Evolutionary conservation across 2,113 vertebrate species (phyloP), one percentile per base, ranked within the genome.

Genomic region (Prionailurus viverrinus): DNA sequence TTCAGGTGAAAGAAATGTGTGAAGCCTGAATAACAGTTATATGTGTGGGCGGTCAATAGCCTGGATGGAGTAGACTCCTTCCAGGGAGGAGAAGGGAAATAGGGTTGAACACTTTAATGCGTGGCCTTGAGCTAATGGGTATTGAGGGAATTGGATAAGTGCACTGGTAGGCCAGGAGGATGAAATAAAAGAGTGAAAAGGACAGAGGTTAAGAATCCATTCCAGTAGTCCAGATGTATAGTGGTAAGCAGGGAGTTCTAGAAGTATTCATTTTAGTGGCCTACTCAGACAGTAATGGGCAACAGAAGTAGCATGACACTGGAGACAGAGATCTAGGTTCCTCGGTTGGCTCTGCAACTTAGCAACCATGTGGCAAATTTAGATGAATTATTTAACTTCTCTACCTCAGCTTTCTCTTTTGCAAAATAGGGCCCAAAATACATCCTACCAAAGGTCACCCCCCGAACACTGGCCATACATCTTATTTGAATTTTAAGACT

Each of bases 401-500:
- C 25, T 89, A 76, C 21, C 25, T 91, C 23, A 45, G 19, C 89
- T 74, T 97, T 81, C 31, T 81, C 45, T 73, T 76, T 84, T 85
- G 33, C 69, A 96, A 73, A 94, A 79, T 31, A 83, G 29, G 7
- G 33, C n/a, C 68, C 83, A 74, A 96, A 92, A 80, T 23, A 63
- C 3, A 89, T 21, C 25, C 45, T 5, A 13, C 31, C 31, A n/a
- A 83, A 66, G 41, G 14, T 53, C 66, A 41, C 13, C 21, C 1
- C 10, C 65, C 89, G 4, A 9, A 80, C 16, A 33, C 66, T 69
- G 53, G 82, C 97, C 94, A 98, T 98, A 98, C 96, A 98, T 98
- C 98, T 98, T 98, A 98, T 99, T 99, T 99, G 98, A 98, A 98
- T 98, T 98, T 99, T 98, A 98, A 98, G 98, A 98, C 97, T 98